These are phyloP conservation scores for Mythimna ferrago DNA, from an alignment of 2,888 invertebrate species.

Conservation along the genomic window DNA sequence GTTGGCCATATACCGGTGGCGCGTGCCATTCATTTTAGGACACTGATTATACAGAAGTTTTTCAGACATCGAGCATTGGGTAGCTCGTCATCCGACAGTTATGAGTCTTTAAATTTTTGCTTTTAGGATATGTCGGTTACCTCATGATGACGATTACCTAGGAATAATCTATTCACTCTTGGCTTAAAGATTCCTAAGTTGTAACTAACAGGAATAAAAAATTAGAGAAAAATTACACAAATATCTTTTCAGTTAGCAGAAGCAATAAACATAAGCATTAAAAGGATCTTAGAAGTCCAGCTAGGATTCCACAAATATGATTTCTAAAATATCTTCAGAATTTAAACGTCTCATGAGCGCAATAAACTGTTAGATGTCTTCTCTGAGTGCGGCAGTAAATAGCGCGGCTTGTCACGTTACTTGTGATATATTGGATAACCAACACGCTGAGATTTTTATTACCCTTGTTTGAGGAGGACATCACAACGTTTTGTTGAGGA, in stretches of 20 bases:
- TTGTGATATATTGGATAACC: slow-evolving; percentile 23
- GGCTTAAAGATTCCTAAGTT: too few relatives aligned
- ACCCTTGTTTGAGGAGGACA: slow-evolving; percentile 2
- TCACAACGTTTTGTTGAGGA: background rate
- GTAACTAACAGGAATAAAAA: too few relatives aligned
- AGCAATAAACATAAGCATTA: slow-evolving; percentile 5
- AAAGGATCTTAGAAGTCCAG: background rate
- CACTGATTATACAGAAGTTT: background rate
- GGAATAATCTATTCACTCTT: too few relatives aligned
- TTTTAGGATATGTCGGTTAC: too few relatives aligned
- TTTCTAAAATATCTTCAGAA: slow-evolving; percentile 28
- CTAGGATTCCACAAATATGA: slow-evolving; percentile 12
- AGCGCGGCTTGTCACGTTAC: slow-evolving; percentile 30
- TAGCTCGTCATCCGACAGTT: too few relatives aligned
- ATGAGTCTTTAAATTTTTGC: too few relatives aligned
- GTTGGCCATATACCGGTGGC: too few relatives aligned
- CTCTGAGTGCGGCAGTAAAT: slow-evolving; percentile 27
- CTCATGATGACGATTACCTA: too few relatives aligned
- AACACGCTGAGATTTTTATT: slow-evolving; percentile 24
- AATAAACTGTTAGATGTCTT: slow-evolving; percentile 29
- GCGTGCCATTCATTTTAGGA: background rate
- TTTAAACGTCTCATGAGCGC: slow-evolving; percentile 33
- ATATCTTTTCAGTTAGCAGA: background rate
- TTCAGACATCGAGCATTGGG: background rate
- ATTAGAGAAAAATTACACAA: too few relatives aligned